Evolutionary conservation across 64 coral and sea anemone species (phyloP).

Genomic region (Stichodactyla helianthus): DNA sequence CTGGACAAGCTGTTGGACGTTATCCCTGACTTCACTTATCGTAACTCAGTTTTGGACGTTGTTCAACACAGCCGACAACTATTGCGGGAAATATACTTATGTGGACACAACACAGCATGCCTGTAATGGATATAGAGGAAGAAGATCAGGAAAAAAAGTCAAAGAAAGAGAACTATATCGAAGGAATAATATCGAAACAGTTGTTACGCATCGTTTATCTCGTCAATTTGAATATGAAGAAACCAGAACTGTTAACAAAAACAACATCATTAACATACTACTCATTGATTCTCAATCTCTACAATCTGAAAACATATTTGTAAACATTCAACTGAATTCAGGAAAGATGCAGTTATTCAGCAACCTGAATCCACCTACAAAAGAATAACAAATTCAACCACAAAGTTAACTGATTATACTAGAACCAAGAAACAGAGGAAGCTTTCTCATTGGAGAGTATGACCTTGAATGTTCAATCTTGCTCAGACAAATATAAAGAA

Average conservation of each 20-base stretch:
- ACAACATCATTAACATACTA: not conserved
- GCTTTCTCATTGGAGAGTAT: not conserved
- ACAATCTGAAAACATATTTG: not conserved
- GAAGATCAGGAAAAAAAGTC: not conserved
- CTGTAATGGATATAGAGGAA: not conserved
- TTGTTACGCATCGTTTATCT: no score
- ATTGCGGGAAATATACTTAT: not conserved
- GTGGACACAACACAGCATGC: not conserved
- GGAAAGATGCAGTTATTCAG: no score
- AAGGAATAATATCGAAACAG: not conserved
- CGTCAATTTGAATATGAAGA: not conserved
- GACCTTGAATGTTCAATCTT: not conserved
- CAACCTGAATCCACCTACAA: conserved; percentile 1
- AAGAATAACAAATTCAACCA: no score
- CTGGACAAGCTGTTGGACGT: not conserved
- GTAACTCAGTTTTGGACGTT: no score
- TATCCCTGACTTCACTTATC: not conserved
- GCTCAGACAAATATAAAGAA: not conserved
- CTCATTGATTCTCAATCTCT: not conserved
- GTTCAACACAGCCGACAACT: not conserved
- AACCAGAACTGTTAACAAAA: conserved; percentile 1
- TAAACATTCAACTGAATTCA: conserved; percentile 1
- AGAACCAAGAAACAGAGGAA: no score
- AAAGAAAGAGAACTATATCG: not conserved
- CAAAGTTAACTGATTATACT: no score